Conservation (phyloP, 2,888 invertebrate species). For the Leptinotarsa rubiginosa region DNA sequence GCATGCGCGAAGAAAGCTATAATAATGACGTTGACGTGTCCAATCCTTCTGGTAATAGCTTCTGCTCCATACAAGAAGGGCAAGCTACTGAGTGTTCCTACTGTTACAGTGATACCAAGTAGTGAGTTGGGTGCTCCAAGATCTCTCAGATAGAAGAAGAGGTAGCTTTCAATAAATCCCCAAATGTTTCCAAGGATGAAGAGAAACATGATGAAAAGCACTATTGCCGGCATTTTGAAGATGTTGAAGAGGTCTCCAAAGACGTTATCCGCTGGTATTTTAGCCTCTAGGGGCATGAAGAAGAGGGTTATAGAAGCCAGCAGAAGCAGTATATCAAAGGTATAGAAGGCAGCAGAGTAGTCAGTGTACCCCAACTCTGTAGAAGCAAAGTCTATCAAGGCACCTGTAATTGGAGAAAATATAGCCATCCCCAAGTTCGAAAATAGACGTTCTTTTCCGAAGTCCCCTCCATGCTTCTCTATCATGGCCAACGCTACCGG, state of each 20-base stretch:
- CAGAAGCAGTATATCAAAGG: conserved; percentile 79
- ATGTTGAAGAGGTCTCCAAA: conserved; percentile 81
- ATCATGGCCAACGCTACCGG: conserved; percentile 89
- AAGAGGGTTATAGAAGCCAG: conserved; percentile 81
- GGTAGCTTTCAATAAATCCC: conserved; percentile 90
- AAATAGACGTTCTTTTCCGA: conserved; percentile 83
- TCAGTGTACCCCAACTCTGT: conserved; percentile 80
- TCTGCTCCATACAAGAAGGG: conserved; percentile 89
- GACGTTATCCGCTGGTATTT: conserved; percentile 82
- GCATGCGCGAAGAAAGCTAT: conserved; percentile 88
- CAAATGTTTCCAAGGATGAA: conserved; percentile 87
- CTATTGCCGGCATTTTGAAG: conserved; percentile 82
- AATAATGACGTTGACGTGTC: conserved; percentile 86
- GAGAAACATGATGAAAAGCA: conserved; percentile 83
- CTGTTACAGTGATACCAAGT: conserved; percentile 85
- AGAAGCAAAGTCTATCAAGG: conserved; percentile 80
- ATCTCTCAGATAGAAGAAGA: conserved; percentile 88
- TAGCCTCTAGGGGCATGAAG: conserved; percentile 82
- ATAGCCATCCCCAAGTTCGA: conserved; percentile 87
- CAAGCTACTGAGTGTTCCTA: conserved; percentile 85
- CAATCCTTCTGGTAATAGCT: conserved; percentile 82
- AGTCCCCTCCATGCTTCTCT: conserved; percentile 85
- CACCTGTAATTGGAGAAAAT: conserved; percentile 83
- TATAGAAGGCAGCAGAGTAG: conserved; percentile 89
- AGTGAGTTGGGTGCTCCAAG: conserved; percentile 86